A percentile compares a stretch with the other conserved stretches of the same genome.
These are phyloP conservation scores for Calliphora vicina DNA, from an alignment of 1,140 invertebrate species.

Conservation along the genomic window DNA sequence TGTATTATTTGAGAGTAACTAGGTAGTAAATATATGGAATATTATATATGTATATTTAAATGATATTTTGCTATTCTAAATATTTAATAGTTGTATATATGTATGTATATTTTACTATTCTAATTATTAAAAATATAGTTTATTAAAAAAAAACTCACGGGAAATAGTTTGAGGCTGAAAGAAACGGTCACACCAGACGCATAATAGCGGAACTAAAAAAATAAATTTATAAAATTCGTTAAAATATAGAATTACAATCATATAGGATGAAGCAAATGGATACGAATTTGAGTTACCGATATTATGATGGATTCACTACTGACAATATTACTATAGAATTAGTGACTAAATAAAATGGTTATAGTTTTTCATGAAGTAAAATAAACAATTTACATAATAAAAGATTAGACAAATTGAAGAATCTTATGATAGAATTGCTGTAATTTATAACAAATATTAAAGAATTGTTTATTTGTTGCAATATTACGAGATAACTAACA, in stretches of 20 bases:
- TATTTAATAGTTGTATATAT: background rate
- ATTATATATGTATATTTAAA: too few relatives aligned
- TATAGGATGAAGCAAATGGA: background rate
- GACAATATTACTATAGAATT: background rate
- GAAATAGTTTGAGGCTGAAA: background rate
- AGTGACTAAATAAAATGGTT: too few relatives aligned
- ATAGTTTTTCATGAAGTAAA: too few relatives aligned
- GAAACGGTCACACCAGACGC: slow-evolving; percentile 5
- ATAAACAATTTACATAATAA: too few relatives aligned
- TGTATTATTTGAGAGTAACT: too few relatives aligned
- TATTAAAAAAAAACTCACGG: background rate
- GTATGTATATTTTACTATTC: background rate
- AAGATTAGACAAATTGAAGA: too few relatives aligned
- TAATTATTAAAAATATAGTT: background rate
- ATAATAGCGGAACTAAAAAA: background rate
- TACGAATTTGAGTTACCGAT: background rate
- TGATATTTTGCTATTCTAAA: background rate
- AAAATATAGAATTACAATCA: background rate
- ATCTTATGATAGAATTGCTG: too few relatives aligned
- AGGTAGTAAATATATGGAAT: too few relatives aligned
- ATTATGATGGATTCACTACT: background rate
- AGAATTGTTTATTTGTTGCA: too few relatives aligned
- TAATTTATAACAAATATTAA: too few relatives aligned
- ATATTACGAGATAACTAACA: too few relatives aligned
- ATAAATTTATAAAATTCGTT: background rate